Evolutionary conservation across 2,797 vertebrate species (phyloP).

Genomic region (Rhynchonycteris naso): DNA sequence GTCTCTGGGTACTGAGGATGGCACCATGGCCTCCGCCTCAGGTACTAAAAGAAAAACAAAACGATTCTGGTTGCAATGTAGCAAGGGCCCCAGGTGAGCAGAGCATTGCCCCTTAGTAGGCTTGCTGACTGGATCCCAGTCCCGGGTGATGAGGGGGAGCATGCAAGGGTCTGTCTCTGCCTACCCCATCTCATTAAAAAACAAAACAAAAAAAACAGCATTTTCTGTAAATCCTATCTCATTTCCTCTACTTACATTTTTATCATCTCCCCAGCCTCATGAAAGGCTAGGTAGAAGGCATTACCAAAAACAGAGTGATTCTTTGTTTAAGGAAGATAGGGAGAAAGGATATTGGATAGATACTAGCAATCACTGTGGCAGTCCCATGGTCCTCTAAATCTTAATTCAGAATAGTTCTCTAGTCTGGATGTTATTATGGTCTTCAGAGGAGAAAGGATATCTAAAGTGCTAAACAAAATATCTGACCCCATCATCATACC

Average conservation of each 20-base stretch:
- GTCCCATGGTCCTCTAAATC: background rate
- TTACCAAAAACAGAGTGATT: background rate
- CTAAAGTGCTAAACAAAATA: background rate
- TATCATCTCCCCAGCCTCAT: background rate
- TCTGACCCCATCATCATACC: background rate
- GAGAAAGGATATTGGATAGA: background rate
- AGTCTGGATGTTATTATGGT: background rate
- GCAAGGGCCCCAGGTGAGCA: no score
- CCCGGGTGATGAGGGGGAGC: no score
- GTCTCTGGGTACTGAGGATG: no score
- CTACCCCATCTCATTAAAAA: no score
- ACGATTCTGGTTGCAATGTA: no score
- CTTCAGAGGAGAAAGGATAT: background rate
- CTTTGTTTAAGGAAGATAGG: background rate
- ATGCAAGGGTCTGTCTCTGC: no score
- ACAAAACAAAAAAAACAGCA: background rate
- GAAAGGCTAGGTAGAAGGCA: background rate
- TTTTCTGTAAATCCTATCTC: background rate
- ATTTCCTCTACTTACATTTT: background rate
- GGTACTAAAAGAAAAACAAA: no score
- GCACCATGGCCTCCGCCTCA: no score
- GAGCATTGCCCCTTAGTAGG: no score
- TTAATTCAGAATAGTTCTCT: background rate
- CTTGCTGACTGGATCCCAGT: no score
- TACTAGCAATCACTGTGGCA: background rate